Base-by-base conservation (phyloP, 2,113 vertebrate species). In the Mesocricetus auratus region DNA sequence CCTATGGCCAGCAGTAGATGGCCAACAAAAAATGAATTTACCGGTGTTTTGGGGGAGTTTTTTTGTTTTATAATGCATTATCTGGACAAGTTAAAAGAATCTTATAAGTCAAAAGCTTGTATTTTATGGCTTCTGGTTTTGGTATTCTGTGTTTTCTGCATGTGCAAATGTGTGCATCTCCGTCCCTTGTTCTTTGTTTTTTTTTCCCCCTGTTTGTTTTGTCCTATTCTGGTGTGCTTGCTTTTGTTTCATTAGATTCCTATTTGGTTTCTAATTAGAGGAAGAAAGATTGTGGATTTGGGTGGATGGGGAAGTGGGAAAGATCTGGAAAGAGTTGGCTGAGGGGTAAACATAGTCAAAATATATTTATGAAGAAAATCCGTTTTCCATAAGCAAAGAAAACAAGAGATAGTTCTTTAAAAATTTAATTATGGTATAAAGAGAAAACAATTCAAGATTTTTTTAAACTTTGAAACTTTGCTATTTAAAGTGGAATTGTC, bases 401-500 rank as follows among this genome's bases (percentile, higher is more conserved):
- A 93, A 64, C 3, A 60, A 39, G 39, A 33, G 15, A 0, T 4
- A 68, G 7, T 90, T 83, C 86, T 50, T 53, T 53, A 73, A 42
- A 74, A 74, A 91, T 88, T 95, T 75, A 75, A 73, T 85, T 12
- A 4, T 75, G 12, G 17, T 68, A 31, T 21, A 75, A 50, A 47
- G n/a, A 29, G 29, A 16, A 66, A 93, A 93, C 88, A 83, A 60
- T 11, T 33, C 45, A 33, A 53, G 15, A 33, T 19, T 33, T 47
- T 47, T 77, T 39, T 2, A 71, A 29, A 77, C 74, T 90, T 90
- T 42, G 26, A 91, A n/a, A 1, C 33, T 24, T 8, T 92, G 29
- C 74, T 88, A 90, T 78, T 87, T 71, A 90, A 85, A 78, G 69
- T 85, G 66, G 42, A 94, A 90, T 33, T 29, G 87, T 96, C 5